Evolutionary conservation across 2,888 invertebrate genomes (phyloP), one percentile per base, ranked within the genome.

Genomic region (Andrena fulva): DNA sequence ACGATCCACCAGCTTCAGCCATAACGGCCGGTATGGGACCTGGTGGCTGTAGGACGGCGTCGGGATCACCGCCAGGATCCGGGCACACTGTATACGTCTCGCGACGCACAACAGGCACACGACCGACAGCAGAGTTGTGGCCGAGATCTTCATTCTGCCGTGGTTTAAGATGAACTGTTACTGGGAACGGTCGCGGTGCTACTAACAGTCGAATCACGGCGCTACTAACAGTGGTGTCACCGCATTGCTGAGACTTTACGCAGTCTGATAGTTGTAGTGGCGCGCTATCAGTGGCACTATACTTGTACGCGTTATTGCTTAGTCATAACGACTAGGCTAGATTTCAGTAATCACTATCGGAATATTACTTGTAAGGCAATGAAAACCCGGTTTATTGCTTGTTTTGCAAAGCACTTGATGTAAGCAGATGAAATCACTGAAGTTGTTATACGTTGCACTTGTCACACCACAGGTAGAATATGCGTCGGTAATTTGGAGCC

Each of bases 21-120:
- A 94, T 20, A 95, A 87, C 5, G 93, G 92, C 42, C 93, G 92
- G 90, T 92, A 95, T 1, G 94, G 93, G 0, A 94, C 89, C 89
- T 95, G 95, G 80, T 95, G 95, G 83, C 95, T 95, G 77, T 93
- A 93, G 2, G 94, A 94, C 2, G 95, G 94, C 3, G 93, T 91
- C 20, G 94, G 91, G 54, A 94, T 91, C 0, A 95, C 88, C 0
- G 92, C 94, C 63, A 95, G 89, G 69, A 95, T 95, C 84, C 92
- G 91, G 1, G 94, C 94, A 33, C 87, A 70, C 8, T 84, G n/a
- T 1, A 42, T 4, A 0, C 70, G 6, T 0, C 29, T 12, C 4
- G 60, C 7, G 0, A 48, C 8, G 2, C 33, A 59, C 1, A 77
- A 1, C 1, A 60, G 7, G 29, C 77, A 68, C 1, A 59, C 1